A percentile compares a stretch with the other conserved stretches of the same genome.
Conservation (phyloP, 2,113 vertebrate species). For the Lampris incognitus region DNA sequence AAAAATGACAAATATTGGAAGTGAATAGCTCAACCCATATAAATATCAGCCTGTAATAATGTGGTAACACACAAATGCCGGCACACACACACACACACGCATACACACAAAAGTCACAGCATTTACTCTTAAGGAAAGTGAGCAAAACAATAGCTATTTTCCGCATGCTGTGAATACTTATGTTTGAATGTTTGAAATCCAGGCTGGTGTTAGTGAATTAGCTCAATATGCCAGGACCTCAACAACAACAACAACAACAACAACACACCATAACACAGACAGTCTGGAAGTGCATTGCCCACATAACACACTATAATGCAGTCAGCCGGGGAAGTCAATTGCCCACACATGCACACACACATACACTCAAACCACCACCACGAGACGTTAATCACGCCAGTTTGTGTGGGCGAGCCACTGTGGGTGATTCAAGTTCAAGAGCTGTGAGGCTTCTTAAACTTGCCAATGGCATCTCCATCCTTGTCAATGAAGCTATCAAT, state of each 20-base stretch:
- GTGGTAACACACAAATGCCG: no score
- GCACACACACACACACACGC: not conserved
- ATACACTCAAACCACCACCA: conserved; percentile 17
- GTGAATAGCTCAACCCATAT: no score
- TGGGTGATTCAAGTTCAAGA: conserved; percentile 34
- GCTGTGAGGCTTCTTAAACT: conserved; percentile 29
- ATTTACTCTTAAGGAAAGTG: not conserved
- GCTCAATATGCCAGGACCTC: conserved; percentile 12
- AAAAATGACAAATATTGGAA: no score
- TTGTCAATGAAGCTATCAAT: conserved; percentile 23
- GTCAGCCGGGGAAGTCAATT: conserved; percentile 4
- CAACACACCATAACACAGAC: no score
- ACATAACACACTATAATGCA: conserved; percentile 6
- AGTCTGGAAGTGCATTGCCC: no score
- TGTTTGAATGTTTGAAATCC: not conserved
- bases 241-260: not conserved
- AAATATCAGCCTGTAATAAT: no score
- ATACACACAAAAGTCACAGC: not conserved
- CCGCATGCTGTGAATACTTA: not conserved
- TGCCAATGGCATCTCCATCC: conserved; percentile 12
- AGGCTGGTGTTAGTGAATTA: not conserved
- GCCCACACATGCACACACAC: conserved; percentile 9
- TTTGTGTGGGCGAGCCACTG: conserved; percentile 34
- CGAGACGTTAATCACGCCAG: conserved; percentile 43
- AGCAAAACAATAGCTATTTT: conserved; percentile 3